These are phyloP conservation scores for Eugnorisma glareosa DNA, from an alignment of 2,888 invertebrate species.

Conservation along the genomic window DNA sequence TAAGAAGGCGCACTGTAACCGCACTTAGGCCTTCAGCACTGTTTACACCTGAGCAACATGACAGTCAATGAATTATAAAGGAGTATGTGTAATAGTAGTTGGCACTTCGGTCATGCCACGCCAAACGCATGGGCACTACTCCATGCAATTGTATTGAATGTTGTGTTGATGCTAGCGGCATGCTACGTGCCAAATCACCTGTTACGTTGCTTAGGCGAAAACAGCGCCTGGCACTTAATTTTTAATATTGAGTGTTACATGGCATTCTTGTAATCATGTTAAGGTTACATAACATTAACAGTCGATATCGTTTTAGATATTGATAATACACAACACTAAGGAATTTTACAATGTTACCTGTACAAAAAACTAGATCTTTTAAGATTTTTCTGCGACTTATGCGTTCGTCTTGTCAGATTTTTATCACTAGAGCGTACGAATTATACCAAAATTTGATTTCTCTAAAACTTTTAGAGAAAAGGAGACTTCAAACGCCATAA, in stretches of 20 bases:
- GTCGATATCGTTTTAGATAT: not conserved
- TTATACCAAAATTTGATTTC: not conserved
- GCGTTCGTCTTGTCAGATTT: not conserved
- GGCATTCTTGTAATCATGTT: not conserved
- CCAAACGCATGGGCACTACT: not conserved
- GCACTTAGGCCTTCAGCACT: too few relatives aligned
- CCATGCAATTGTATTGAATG: not conserved
- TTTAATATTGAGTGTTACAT: not conserved
- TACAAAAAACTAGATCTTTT: not conserved
- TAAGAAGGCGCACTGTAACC: too few relatives aligned
- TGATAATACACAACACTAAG: not conserved
- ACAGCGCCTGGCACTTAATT: too few relatives aligned
- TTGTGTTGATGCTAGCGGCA: not conserved
- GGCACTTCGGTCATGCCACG: not conserved
- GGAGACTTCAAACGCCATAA: too few relatives aligned
- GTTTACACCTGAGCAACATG: too few relatives aligned
- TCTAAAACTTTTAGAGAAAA: not conserved
- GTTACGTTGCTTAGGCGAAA: not conserved
- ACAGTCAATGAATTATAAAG: too few relatives aligned
- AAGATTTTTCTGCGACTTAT: not conserved
- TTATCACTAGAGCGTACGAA: not conserved
- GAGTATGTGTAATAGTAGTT: too few relatives aligned
- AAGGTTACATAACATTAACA: not conserved
- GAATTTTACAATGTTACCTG: not conserved
- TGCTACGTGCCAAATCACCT: not conserved